Base-by-base conservation (phyloP, 1,140 invertebrate species). In the Latrodectus geometricus region DNA sequence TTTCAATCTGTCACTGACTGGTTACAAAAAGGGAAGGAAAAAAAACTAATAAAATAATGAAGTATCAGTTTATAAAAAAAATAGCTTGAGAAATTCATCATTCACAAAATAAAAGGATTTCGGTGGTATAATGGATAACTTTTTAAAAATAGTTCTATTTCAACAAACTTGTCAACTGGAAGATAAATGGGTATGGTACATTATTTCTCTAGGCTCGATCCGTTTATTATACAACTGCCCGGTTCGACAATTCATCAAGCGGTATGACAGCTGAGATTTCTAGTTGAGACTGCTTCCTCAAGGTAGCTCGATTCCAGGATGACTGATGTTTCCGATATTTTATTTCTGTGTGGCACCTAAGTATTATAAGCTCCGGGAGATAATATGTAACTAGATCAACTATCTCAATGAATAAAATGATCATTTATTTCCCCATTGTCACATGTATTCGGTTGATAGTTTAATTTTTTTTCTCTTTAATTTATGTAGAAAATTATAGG, bases 81-180 rank as follows among this genome's bases (percentile, higher is more conserved):
- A 69, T 11, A 69, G 21, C 17, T 61, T 14, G 17, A 69, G 14
- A 21, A 21, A 69, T 69, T 21, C 21, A 69, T 69, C 68, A 69
- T n/a, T n/a, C 68, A 69, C 9, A n/a, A 69, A 69, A 69, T n/a
- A 69, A 69, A 69, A 69, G 68, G 68, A 69, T 69, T 69, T 69
- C 11, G 11, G 68, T 11, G n/a, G 68, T 69, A 69, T 69, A 69
- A 69, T 69, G 21, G 68, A 69, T 69, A 69, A n/a, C 7, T 69
- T 69, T 69, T 69, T 69, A 21, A 21, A 69, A 69, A 69, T 21
- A 23, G 68, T 69, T 21, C 68, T 69, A 69, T 69, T 69, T 69
- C 68, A 69, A 69, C 68, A 69, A 69, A 69, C 68, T 69, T 69
- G 68, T 69, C 68, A 69, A 4, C 20, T n/a, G 11, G 68, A 69